Evolutionary conservation across 2,797 vertebrate species (phyloP).

Genomic region (Gila robusta): DNA sequence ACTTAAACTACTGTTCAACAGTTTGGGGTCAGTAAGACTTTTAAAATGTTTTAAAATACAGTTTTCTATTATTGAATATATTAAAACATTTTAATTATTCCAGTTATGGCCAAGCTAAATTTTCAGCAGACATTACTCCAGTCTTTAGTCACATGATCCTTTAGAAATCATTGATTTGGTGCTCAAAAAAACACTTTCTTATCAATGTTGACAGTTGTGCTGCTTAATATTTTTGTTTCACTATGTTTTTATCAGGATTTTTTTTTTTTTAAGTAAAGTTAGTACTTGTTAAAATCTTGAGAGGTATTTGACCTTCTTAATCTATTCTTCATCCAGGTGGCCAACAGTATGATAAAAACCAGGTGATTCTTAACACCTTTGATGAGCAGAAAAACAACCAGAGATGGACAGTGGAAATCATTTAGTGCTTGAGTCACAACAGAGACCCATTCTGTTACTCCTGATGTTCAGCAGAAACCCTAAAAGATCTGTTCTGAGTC

Average conservation of each 20-base stretch:
- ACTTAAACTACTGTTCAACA: background rate
- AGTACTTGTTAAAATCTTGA: background rate
- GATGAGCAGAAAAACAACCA: slow-evolving; percentile 83
- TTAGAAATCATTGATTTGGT: background rate
- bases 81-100: too few species aligned
- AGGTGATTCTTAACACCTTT: slow-evolving; percentile 87
- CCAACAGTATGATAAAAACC: slow-evolving; percentile 88
- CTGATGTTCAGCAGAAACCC: background rate
- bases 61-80: background rate
- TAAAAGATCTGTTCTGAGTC: slow-evolving; percentile 7
- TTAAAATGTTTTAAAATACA: background rate
- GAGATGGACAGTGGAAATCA: slow-evolving; percentile 86
- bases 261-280: background rate
- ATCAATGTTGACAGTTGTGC: background rate
- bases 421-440: slow-evolving; percentile 71
- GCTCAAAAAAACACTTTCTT: background rate
- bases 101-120: background rate
- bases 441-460: background rate
- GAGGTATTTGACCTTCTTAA: background rate
- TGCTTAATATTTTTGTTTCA: background rate
- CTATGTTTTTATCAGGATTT: background rate
- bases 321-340: slow-evolving; percentile 82
- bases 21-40: background rate
- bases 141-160: background rate
- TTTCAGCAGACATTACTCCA: background rate